Base-by-base conservation (phyloP, 2,888 invertebrate species). In the Deilephila elpenor region DNA sequence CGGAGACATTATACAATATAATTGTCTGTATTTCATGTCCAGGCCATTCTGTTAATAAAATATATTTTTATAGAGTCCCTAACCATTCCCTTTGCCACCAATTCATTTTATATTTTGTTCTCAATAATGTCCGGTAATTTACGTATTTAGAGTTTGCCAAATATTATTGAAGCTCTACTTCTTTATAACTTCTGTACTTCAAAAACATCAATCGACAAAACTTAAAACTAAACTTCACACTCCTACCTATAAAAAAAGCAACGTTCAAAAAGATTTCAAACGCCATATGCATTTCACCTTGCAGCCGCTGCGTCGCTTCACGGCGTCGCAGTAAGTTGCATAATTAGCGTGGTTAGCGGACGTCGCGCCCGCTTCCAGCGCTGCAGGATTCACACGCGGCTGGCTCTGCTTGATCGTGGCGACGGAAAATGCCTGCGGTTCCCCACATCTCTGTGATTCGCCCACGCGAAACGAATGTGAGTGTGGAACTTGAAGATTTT, bases 361-460 rank as follows among this genome's bases (percentile, higher is more conserved):
- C 5, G 64, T 64, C 64, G 37, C 6, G 62, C 1, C 34, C 37
- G 64, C 37, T 44, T 44, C n/a, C 19, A 56, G 56, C 56, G 56
- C 56, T 56, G 25, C 44, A 19, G 67, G 67, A 67, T 25, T 67
- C 51, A 51, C 67, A 51, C 67, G 20, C 51, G 6, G 44, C 44
- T 51, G 67, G 25, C 67, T 64, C n/a, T n/a, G 19, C 56, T 56
- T 56, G 25, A 17, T 44, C 44, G 67, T 25, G 44, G 64, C 64
- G 14, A 64, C 64, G 67, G 67, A 67, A 56, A 56, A 67, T 51
- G 67, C 67, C 17, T 67, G 67, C 51, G 67, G 67, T 67, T 51
- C 67, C 67, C 44, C 44, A 14, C 64, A 11, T 5, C 67, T 67
- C 44, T 67, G 67, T 20, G 67, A 67, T 51, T 67, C 67, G 67